Evolutionary conservation across 2,888 invertebrate species (phyloP).

Genomic region (Zele albiditarsus): DNA sequence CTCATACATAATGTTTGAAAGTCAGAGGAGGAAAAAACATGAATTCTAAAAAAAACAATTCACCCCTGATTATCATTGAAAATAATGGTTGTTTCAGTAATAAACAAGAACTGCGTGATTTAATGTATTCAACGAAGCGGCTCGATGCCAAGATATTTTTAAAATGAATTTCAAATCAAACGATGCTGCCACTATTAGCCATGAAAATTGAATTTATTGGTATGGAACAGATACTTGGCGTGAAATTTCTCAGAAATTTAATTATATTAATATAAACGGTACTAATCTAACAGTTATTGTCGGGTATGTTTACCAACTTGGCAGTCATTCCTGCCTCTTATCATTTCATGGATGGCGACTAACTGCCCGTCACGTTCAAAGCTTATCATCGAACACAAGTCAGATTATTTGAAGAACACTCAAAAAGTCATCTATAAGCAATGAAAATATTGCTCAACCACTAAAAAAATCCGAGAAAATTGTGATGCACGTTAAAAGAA

Average conservation of each 20-base stretch:
- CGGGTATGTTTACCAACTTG: background rate
- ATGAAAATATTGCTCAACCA: background rate
- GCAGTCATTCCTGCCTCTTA: background rate
- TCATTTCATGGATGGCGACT: background rate
- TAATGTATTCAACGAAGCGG: constrained; percentile 36
- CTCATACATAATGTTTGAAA: constrained; percentile 1
- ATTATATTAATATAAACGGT: background rate
- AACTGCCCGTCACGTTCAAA: background rate
- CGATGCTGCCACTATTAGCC: constrained; percentile 8
- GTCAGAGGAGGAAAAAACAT: background rate
- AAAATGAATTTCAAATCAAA: constrained; percentile 48
- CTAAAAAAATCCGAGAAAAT: background rate
- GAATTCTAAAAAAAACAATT: background rate
- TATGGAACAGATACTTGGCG: background rate
- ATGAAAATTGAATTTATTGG: constrained; percentile 25
- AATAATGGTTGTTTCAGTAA: constrained; percentile 17
- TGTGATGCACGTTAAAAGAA: background rate
- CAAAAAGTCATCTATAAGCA: background rate
- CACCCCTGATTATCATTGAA: constrained; percentile 17
- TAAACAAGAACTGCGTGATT: constrained; percentile 16
- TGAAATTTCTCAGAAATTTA: background rate
- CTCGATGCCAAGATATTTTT: constrained; percentile 55
- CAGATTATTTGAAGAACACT: background rate
- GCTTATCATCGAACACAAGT: background rate
- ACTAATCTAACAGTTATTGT: background rate